Percentiles rank a stretch among this genome's conserved stretches.
Conservation (phyloP, 2,888 invertebrate species). For the Clepsis dumicolana region DNA sequence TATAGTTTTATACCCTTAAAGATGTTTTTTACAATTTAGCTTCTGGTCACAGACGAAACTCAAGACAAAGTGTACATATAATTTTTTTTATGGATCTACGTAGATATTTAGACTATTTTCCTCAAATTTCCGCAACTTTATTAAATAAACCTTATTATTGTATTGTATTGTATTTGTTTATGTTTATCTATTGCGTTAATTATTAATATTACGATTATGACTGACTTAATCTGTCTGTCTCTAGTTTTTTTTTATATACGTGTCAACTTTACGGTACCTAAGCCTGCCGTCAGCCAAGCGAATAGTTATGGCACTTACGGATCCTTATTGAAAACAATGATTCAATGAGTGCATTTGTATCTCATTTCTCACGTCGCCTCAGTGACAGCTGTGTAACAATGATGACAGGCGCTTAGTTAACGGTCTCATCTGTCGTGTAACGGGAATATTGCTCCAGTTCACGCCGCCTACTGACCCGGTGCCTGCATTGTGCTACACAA, state of each 20-base stretch:
- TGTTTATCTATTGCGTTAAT: too few species aligned
- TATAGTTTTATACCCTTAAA: too few species aligned
- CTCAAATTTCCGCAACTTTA: too few species aligned
- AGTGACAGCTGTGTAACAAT: conserved; percentile 40
- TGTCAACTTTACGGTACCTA: background rate
- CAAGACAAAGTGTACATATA: too few species aligned
- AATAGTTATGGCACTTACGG: background rate
- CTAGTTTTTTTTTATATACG: background rate
- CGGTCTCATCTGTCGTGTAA: conserved; percentile 38
- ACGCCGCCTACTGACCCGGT: conserved; percentile 43
- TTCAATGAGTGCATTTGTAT: conserved; percentile 26
- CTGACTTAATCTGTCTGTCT: background rate
- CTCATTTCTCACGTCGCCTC: conserved; percentile 24
- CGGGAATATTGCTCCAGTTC: conserved; percentile 40
- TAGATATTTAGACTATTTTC: too few species aligned
- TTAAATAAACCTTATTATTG: too few species aligned
- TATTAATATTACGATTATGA: too few species aligned
- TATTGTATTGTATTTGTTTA: too few species aligned
- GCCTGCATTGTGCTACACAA: conserved; percentile 33
- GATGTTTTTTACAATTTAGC: too few species aligned
- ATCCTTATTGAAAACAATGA: conserved; percentile 18
- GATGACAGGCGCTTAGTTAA: conserved; percentile 40
- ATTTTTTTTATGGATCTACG: too few species aligned
- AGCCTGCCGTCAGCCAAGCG: background rate
- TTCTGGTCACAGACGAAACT: too few species aligned